Evolutionary conservation across 2,797 vertebrate genomes (phyloP).

Genomic region (Cynodonichthys magdalenae): DNA sequence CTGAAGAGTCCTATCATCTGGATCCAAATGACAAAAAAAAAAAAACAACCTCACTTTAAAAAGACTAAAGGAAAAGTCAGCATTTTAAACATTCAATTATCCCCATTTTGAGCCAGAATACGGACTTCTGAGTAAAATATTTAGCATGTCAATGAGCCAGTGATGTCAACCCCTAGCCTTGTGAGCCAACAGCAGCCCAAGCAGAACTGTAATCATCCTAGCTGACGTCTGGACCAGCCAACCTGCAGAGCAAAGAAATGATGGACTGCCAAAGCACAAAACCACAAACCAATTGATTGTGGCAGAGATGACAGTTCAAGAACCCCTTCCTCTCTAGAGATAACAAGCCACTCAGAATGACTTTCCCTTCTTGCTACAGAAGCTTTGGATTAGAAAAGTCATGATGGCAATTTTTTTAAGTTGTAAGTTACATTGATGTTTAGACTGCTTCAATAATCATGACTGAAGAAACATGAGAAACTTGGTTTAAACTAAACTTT

Average conservation of each 20-base stretch:
- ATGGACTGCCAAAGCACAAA: constrained; percentile 28
- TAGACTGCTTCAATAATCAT: constrained; percentile 32
- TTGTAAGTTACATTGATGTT: constrained; percentile 28
- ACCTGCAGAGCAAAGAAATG: constrained; percentile 42
- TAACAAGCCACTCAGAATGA: constrained; percentile 21
- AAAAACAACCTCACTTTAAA: background rate
- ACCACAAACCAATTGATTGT: constrained; percentile 41
- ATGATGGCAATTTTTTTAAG: constrained; percentile 68
- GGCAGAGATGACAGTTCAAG: constrained; percentile 27
- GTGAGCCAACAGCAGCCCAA: constrained; percentile 44
- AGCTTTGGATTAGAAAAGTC: constrained; percentile 54
- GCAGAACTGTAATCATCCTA: constrained; percentile 60
- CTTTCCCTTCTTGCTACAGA: constrained; percentile 26
- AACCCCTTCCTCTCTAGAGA: constrained; percentile 24
- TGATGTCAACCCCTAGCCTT: constrained; percentile 60
- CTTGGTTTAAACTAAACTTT: constrained; percentile 39
- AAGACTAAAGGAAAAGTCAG: constrained; percentile 27
- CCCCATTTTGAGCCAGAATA: constrained; percentile 52
- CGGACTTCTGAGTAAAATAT: constrained; percentile 49
- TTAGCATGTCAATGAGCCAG: constrained; percentile 32
- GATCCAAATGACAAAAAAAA: constrained; percentile 26
- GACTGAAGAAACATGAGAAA: constrained; percentile 23
- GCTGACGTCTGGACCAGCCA: constrained; percentile 37
- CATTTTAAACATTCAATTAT: constrained; percentile 38
- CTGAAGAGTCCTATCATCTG: constrained; percentile 17